Evolutionary conservation across 2,888 invertebrate species (phyloP).

Genomic region (Ichneumon xanthorius): DNA sequence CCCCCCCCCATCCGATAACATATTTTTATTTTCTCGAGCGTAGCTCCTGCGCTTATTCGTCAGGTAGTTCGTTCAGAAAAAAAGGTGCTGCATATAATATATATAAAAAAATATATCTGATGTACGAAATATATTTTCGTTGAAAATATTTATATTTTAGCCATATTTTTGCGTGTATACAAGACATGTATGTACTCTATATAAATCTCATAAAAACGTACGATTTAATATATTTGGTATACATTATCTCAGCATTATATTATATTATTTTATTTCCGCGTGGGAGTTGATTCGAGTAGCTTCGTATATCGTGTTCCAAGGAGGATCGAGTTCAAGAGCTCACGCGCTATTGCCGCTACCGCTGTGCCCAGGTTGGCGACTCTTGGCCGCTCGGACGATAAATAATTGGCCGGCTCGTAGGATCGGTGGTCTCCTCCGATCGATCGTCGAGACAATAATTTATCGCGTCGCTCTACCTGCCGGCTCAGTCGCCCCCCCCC

Average conservation of each 20-base stretch:
- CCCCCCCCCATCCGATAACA: too few relatives aligned
- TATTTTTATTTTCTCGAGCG: too few relatives aligned
- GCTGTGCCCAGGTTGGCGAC: not conserved
- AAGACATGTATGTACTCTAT: too few relatives aligned
- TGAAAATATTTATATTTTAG: too few relatives aligned
- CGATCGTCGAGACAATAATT: conserved; percentile 69
- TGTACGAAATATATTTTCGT: too few relatives aligned
- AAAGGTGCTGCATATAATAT: too few relatives aligned
- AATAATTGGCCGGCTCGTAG: conserved; percentile 65
- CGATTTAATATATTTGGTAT: not conserved
- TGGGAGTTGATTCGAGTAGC: not conserved
- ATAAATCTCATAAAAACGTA: not conserved
- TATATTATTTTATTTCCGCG: not conserved
- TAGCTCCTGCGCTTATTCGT: too few relatives aligned
- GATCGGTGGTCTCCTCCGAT: conserved; percentile 50
- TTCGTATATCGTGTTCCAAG: conserved; percentile 40
- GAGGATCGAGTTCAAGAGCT: conserved; percentile 53
- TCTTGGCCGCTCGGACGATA: conserved; percentile 31
- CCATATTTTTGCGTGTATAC: too few relatives aligned
- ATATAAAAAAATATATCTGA: too few relatives aligned
- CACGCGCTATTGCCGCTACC: conserved; percentile 26
- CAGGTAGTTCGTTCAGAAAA: too few relatives aligned
- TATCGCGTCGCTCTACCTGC: conserved; percentile 52
- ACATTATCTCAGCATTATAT: not conserved
- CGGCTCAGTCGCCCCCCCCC: conserved; percentile 11